Evolutionary conservation across 2,797 vertebrate genomes (phyloP).

Genomic region (Liparis tanakae): DNA sequence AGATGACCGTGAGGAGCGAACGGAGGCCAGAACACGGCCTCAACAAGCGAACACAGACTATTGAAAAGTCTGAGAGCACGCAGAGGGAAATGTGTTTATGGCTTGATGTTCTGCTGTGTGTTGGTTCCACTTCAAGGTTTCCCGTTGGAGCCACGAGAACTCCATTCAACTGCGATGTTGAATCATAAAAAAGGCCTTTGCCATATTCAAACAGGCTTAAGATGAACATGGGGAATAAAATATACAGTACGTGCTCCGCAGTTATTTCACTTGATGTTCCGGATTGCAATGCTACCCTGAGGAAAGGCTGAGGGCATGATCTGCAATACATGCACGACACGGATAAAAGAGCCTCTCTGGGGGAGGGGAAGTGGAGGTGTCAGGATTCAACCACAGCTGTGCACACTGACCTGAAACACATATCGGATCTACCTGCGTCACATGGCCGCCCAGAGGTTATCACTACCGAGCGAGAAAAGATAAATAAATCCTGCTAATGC

Average conservation of each 20-base stretch:
- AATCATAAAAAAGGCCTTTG: neutral
- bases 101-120: neutral
- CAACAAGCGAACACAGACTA: neutral
- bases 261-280: neutral
- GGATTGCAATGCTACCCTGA: no score
- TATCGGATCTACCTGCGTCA: neutral
- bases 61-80: neutral
- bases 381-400: neutral
- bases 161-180: neutral
- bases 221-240: neutral
- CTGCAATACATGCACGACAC: neutral
- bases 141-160: neutral
- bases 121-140: slow-evolving; percentile 14
- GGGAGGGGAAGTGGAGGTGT: neutral
- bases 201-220: neutral
- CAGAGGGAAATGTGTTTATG: neutral
- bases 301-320: neutral
- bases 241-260: neutral
- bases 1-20: slow-evolving; percentile 13
- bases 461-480: neutral
- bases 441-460: neutral
- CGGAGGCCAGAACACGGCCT: slow-evolving; percentile 6
- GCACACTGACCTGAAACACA: neutral
- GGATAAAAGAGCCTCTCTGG: neutral
- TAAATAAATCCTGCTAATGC: neutral